Evolutionary conservation across 2,888 invertebrate genomes (phyloP), one percentile per base, ranked within the genome.

Genomic region (Epistrophella euchroma): DNA sequence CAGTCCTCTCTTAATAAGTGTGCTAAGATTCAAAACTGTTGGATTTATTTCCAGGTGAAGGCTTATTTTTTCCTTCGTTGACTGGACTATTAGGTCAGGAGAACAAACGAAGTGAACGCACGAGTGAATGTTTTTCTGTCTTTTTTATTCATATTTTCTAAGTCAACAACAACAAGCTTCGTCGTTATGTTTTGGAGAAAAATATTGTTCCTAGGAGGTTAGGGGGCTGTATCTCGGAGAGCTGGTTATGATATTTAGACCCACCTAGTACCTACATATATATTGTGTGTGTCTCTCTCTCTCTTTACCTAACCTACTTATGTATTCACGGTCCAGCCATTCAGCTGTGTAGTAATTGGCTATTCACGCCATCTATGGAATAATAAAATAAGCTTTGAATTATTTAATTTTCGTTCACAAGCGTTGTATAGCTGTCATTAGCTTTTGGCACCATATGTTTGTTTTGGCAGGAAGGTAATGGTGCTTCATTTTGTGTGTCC

Each of bases 351-450:
- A 40, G 55, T 74, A 77, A 77, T 81, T 74, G 77, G 52, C 45
- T 82, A 70, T 77, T 86, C 70, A 66, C 86, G 74, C 77, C 77
- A 78, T 78, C 74, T 74, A 74, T 64, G 56, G 77, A 68, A 77
- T 82, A 82, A 78, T 80, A 62, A 70, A 76, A 43, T 64, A 62
- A 66, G 64, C 74, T 75, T 64, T 76, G 68, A 76, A 76, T 76
- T 76, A 76, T 76, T 58, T 68, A 76, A 58, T 43, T 56, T 71
- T 71, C 32, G 71, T 73, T 58, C 37, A 70, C 68, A 45, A n/a
- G 62, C 17, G 37, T 62, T 52, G 50, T 58, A 56, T 47, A 50
- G 47, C 68, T 76, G 76, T 70, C 76, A 76, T 50, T 25, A 58
- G 56, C 58, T 47, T 47, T 58, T 76, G 58, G 68, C 47, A 56